Base-by-base conservation (phyloP, 2,797 vertebrate genomes). In the Hyperoplus immaculatus region DNA sequence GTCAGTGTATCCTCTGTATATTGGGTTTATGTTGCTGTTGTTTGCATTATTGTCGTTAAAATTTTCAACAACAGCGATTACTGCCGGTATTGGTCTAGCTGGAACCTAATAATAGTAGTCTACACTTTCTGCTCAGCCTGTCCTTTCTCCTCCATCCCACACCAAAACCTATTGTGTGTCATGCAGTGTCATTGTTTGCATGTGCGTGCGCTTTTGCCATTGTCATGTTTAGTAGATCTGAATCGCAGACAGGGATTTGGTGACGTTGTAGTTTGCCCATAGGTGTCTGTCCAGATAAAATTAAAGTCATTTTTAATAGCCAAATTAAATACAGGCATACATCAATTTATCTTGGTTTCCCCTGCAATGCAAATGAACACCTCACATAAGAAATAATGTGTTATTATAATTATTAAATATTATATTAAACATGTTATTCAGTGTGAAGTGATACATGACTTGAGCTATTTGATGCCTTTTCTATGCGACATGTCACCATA, bases 401-500 rank as follows among this genome's bases (percentile, higher is more conserved):
- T 53, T 16, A 38, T 49, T 7, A 56, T n/a, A 29, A 29, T 29
- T 29, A 29, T 29, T 29, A 29, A 29, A 29, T 29, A 29, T 29
- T 29, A 45, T 57, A 16, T 55, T 61, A 56, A 69, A 75, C 62
- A 69, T 69, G 58, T 64, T 68, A 50, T 36, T 43, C 43, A 13
- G 29, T 69, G 47, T 69, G 64, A 68, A 41, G 16, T 29, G 45
- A 21, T 49, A 58, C 41, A 51, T 42, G 7, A 61, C 50, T 16
- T 55, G 36, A 13, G n/a, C 65, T 29, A 18, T 47, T 70, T 60
- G 16, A 64, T 55, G 13, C 29, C 41, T 46, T 14, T 12, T 50
- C 11, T 67, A 8, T 63, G 7, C 51, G 63, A 18, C 47, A 49
- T 74, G 15, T 47, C 50, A 12, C 68, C 13, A 47, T 42, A 3